These are phyloP conservation scores for Myotis yumanensis DNA, from an alignment of 2,113 vertebrate genomes.

Conservation along the genomic window DNA sequence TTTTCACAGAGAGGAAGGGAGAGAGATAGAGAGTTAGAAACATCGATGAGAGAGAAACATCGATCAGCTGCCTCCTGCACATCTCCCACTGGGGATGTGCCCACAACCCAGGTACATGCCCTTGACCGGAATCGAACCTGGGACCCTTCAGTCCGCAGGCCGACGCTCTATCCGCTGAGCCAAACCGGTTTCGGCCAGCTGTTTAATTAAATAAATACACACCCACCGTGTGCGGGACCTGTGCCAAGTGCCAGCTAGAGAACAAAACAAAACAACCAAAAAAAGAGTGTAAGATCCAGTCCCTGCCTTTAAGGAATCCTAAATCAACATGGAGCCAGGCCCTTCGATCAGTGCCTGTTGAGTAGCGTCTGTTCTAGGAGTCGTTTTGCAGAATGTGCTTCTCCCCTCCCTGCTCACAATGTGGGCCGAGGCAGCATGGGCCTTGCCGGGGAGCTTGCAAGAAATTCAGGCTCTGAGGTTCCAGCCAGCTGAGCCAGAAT, in stretches of 20 bases:
- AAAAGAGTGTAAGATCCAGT: not conserved
- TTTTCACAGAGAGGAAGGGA: no score
- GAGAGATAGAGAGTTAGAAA: no score
- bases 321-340: not conserved
- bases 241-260: conserved; percentile 45
- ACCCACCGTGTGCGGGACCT: conserved; percentile 31
- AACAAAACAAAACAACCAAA: conserved; percentile 33
- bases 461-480: not conserved
- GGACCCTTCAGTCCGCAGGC: no score
- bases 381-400: not conserved
- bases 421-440: not conserved
- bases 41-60: no score
- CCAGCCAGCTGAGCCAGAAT: not conserved
- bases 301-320: conserved; percentile 70
- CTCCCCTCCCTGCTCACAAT: not conserved
- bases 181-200: no score
- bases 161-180: no score
- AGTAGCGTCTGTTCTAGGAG: not conserved
- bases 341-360: not conserved
- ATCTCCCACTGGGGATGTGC: no score
- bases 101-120: no score
- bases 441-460: not conserved
- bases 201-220: conserved; percentile 73
- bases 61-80: no score
- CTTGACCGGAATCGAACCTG: no score